These are phyloP conservation scores for Tetragonula carbonaria DNA, from an alignment of 2,888 invertebrate genomes.

Conservation along the genomic window DNA sequence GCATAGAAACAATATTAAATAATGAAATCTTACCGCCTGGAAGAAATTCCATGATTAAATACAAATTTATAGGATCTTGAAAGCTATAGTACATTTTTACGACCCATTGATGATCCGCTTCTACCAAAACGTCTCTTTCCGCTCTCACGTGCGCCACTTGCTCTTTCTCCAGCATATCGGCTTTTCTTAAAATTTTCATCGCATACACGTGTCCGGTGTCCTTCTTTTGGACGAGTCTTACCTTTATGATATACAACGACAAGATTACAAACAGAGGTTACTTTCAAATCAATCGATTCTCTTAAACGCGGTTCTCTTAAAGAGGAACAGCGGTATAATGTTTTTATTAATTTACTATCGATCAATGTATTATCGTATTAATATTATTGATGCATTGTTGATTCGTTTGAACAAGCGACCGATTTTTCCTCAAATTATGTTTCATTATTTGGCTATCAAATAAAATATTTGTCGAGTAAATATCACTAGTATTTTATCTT, in stretches of 20 bases:
- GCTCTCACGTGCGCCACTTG: slow-evolving; percentile 99
- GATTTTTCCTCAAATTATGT: too few relatives aligned
- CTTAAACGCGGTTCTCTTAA: neutral
- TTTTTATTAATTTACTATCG: neutral
- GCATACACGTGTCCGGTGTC: slow-evolving; percentile 99
- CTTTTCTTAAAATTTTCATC: slow-evolving; percentile 99
- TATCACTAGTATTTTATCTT: too few relatives aligned
- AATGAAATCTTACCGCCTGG: slow-evolving; percentile 92
- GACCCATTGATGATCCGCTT: slow-evolving; percentile 99
- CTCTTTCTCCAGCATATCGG: slow-evolving; percentile 99
- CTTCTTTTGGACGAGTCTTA: slow-evolving; percentile 99
- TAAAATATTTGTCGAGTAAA: too few relatives aligned
- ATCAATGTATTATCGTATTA: neutral
- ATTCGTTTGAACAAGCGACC: too few relatives aligned
- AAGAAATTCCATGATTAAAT: slow-evolving; percentile 99
- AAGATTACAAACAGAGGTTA: neutral
- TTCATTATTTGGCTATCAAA: too few relatives aligned
- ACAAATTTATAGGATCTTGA: slow-evolving; percentile 98
- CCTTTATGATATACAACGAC: slow-evolving; percentile 83
- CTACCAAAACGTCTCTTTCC: slow-evolving; percentile 98
- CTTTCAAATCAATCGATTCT: neutral
- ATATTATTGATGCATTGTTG: too few relatives aligned
- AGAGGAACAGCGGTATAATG: neutral
- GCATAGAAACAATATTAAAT: neutral
- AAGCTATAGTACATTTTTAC: slow-evolving; percentile 99